These are phyloP conservation scores for Halcyon malimbica DNA, from an alignment of 2,113 vertebrate species.

Conservation along the genomic window DNA sequence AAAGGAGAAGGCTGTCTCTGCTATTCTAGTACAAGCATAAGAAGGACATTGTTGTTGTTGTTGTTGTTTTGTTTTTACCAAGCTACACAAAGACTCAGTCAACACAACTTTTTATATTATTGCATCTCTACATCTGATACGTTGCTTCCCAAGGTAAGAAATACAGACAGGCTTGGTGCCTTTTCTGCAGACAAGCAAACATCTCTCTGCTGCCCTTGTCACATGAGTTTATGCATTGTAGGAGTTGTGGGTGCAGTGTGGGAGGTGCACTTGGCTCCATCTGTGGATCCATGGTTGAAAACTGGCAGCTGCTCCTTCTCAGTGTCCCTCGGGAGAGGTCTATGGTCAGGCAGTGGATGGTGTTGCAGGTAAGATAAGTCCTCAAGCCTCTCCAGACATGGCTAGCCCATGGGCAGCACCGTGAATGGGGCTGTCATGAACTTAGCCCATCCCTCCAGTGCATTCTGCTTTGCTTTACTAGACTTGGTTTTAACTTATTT, in stretches of 20 bases:
- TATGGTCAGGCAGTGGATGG: fast-evolving
- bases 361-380: background rate
- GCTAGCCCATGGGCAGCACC: background rate
- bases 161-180: background rate
- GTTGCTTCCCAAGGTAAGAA: background rate
- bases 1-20: background rate
- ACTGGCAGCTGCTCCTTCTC: background rate
- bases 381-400: fast-evolving
- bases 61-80: too few relatives aligned
- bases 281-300: background rate
- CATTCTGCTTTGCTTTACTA: background rate
- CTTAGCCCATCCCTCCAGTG: background rate
- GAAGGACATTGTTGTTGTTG: background rate
- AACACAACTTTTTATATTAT: background rate
- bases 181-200: background rate
- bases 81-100: background rate
- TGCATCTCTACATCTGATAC: background rate
- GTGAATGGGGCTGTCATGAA: background rate
- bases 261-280: background rate
- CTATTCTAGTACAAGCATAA: background rate
- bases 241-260: background rate
- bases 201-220: background rate
- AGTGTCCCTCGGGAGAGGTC: background rate
- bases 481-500: background rate
- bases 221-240: background rate